Percentiles rank a stretch among this genome's conserved stretches.
These are phyloP conservation scores for Thalassaphorura encarpata DNA, from an alignment of 1,140 invertebrate species.

Conservation along the genomic window DNA sequence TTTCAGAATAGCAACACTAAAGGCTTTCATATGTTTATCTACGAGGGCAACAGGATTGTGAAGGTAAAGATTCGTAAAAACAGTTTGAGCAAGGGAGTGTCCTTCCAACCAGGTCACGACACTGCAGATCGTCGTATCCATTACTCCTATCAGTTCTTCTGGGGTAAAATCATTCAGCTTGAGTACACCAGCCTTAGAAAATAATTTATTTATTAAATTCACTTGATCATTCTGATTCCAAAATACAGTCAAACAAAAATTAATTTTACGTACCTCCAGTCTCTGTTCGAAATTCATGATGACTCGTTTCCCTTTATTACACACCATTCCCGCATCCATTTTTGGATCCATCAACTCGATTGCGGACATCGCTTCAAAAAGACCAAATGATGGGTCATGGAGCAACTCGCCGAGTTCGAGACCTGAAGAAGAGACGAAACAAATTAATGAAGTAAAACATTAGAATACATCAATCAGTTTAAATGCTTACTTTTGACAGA, in stretches of 20 bases:
- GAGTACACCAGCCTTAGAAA: constrained; percentile 56
- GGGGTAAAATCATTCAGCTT: constrained; percentile 65
- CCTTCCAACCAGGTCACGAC: constrained; percentile 91
- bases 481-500: constrained; percentile 54
- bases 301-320: constrained; percentile 73
- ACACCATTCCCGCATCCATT: constrained; percentile 98
- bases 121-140: constrained; percentile 85
- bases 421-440: constrained; percentile 53
- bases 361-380: constrained; percentile 98
- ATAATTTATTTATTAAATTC: background rate
- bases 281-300: constrained; percentile 81
- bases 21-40: constrained; percentile 72
- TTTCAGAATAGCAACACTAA: constrained; percentile 80
- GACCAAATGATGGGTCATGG: constrained; percentile 81
- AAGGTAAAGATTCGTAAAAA: constrained; percentile 93
- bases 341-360: constrained; percentile 99
- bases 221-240: background rate
- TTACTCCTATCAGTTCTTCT: constrained; percentile 67
- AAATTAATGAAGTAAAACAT: constrained; percentile 8
- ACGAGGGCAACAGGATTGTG: constrained; percentile 78
- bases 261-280: constrained; percentile 50
- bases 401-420: constrained; percentile 75
- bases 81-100: constrained; percentile 90
- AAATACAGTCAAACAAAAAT: too few relatives aligned
- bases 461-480: background rate